These are phyloP conservation scores for Arbacia lixula DNA, from an alignment of 53 echinoderm and acorn worm species.

Conservation along the genomic window DNA sequence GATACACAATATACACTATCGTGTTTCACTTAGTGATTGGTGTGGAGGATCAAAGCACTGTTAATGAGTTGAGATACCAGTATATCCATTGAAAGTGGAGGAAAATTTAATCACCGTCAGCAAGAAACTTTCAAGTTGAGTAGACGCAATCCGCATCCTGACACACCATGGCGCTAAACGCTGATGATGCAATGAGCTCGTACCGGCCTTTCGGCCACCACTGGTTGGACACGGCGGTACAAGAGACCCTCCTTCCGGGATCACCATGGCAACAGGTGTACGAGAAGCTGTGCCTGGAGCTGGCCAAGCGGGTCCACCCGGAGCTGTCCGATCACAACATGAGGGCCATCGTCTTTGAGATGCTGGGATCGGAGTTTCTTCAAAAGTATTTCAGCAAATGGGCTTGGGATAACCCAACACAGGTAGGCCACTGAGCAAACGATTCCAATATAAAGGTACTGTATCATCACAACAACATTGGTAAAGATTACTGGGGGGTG, in stretches of 20 bases:
- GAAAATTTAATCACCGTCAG: too few relatives aligned
- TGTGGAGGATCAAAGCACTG: too few relatives aligned
- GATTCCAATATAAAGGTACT: too few relatives aligned
- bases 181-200: slow-evolving; percentile 34
- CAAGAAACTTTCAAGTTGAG: too few relatives aligned
- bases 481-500: too few relatives aligned
- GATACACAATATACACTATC: too few relatives aligned
- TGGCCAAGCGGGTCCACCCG: slow-evolving; percentile 40
- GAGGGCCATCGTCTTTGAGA: slow-evolving; percentile 51
- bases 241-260: slow-evolving; percentile 81
- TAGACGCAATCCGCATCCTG: too few relatives aligned
- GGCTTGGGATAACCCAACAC: slow-evolving; percentile 30
- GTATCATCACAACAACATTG: too few relatives aligned
- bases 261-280: slow-evolving; percentile 86
- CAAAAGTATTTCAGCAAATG: slow-evolving; percentile 54
- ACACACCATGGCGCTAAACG: slow-evolving; percentile 31
- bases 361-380: slow-evolving; percentile 44
- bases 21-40: too few relatives aligned
- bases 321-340: slow-evolving; percentile 47
- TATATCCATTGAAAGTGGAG: too few relatives aligned
- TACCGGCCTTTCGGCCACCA: slow-evolving; percentile 67
- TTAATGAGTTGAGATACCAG: too few relatives aligned
- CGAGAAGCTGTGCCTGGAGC: slow-evolving; percentile 48
- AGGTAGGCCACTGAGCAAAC: too few relatives aligned
- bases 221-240: slow-evolving; percentile 83